Evolutionary conservation across 2,888 invertebrate species (phyloP), one percentile per base, ranked within the genome.

Genomic region (Trissonchulus sp.): DNA sequence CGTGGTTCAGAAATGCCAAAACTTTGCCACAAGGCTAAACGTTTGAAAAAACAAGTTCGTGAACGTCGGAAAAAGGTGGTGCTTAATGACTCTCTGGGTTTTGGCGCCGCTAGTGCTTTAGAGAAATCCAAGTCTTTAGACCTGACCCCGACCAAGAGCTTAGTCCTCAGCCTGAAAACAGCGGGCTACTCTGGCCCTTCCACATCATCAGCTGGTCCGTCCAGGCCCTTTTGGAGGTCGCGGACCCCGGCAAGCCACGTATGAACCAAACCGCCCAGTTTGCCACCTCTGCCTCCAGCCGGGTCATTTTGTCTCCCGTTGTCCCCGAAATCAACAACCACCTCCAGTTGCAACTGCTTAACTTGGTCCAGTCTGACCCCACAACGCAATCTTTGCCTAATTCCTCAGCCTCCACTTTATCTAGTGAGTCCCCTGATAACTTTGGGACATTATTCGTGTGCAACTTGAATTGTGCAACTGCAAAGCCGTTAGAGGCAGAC

Each of bases 61-160:
- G 48, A 8, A 8, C 48, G 48, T 8, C 48, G 48, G 48, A 65
- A 65, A 28, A 15, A 65, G 8, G n/a, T 65, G 8, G 30, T 28
- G 3, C 65, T 65, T 18, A 65, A 65, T 28, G 65, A 65, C n/a
- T 15, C 65, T 34, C n/a, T 65, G 65, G 65, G 65, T 65, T 18
- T 18, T 28, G n/a, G n/a, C 8, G n/a, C 65, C 15, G 65, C 65
- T 65, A 15, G 15, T 8, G 65, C n/a, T 28, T 28, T 65, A 8
- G 8, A 8, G 8, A 65, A 65, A 28, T 18, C 31, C 31, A 65
- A 65, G 65, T 65, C 65, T 28, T 65, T 65, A 28, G 65, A 28
- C 31, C 65, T 65, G 3, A 65, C 30, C 34, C 8, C 8, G 8
- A 65, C 65, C 31, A 28, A 65, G n/a, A 65, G 65, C n/a, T 18